These are phyloP conservation scores for Anarsia innoxiella DNA, from an alignment of 2,888 invertebrate genomes.

Conservation along the genomic window DNA sequence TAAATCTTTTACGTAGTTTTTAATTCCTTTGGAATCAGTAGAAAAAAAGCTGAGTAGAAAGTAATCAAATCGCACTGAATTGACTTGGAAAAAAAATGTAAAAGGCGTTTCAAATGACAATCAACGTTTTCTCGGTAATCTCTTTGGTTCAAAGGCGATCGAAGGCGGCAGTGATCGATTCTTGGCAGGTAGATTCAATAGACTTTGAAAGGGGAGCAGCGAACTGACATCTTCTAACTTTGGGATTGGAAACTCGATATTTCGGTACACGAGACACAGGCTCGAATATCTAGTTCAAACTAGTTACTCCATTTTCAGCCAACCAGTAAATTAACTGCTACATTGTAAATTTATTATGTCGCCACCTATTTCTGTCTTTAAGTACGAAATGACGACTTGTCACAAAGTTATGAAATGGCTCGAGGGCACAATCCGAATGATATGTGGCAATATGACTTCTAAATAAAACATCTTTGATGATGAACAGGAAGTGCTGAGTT, in stretches of 20 bases:
- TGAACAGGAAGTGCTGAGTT: constrained; percentile 14
- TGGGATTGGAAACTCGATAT: constrained; percentile 17
- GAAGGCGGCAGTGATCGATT: constrained; percentile 20
- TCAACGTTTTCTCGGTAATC: constrained; percentile 14
- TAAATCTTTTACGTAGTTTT: constrained; percentile 12
- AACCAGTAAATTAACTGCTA: constrained; percentile 4
- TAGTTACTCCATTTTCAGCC: constrained; percentile 8
- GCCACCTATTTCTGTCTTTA: constrained; percentile 11
- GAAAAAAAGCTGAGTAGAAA: not conserved
- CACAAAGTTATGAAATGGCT: constrained; percentile 18
- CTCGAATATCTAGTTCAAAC: constrained; percentile 17
- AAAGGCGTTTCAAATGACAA: constrained; percentile 16
- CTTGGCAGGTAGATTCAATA: constrained; percentile 13
- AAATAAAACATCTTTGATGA: constrained; percentile 22
- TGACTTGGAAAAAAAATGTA: constrained; percentile 8
- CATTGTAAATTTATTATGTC: constrained; percentile 9
- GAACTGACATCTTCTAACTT: constrained; percentile 5
- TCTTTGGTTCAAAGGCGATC: constrained; percentile 17
- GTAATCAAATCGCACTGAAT: not conserved
- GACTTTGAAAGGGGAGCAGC: constrained; percentile 9
- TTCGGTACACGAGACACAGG: constrained; percentile 9
- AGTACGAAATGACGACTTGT: constrained; percentile 8
- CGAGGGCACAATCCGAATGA: constrained; percentile 7
- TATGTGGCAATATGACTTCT: constrained; percentile 17
- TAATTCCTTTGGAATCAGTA: not conserved